Evolutionary conservation across 2,797 vertebrate genomes (phyloP), one percentile per base, ranked within the genome.

Genomic region (Cygnus olor): DNA sequence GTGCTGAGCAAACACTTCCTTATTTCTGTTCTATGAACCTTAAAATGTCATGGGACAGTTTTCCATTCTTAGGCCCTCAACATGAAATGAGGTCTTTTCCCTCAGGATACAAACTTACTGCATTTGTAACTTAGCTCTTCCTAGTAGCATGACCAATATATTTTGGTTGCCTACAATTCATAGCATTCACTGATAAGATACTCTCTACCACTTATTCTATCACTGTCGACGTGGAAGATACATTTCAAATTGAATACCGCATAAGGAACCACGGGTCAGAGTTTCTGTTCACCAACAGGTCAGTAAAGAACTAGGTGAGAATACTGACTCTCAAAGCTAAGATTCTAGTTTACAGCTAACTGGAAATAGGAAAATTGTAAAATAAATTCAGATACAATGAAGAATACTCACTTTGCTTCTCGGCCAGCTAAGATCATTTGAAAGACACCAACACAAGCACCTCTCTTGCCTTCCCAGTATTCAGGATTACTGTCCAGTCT

Each of bases 391-490:
- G 40, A 66, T 51, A 66, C 16, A 94, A 14, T 38, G 70, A 14
- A 49, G 20, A 71, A 80, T 73, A 97, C 98, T 85, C 98, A 99
- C 99, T 98, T 99, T 68, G 99, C 98, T 95, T 99, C 99, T 96
- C 98, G 98, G 80, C 99, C 99, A 83, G 99, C 99, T 91, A 99
- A 95, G 84, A 99, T 99, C 97, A 99, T 99, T 96, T 99, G 99
- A 97, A 99, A 99, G 95, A 99, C 97, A 40, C 99, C 99, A 40
- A 99, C 99, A 94, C 99, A 99, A 20, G 99, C 99, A 34, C 99
- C 99, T 89, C 99, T 98, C 97, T 99, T 99, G 92, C 99, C 99
- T 95, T 99, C 99, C 99, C 99, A 99, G 92, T 99, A 99, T 94
- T 99, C 98, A 13, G 99, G 99, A 96, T 98, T 99, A 38, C 98